Base-by-base conservation (phyloP, 2,888 invertebrate genomes). In the Apamea monoglypha region DNA sequence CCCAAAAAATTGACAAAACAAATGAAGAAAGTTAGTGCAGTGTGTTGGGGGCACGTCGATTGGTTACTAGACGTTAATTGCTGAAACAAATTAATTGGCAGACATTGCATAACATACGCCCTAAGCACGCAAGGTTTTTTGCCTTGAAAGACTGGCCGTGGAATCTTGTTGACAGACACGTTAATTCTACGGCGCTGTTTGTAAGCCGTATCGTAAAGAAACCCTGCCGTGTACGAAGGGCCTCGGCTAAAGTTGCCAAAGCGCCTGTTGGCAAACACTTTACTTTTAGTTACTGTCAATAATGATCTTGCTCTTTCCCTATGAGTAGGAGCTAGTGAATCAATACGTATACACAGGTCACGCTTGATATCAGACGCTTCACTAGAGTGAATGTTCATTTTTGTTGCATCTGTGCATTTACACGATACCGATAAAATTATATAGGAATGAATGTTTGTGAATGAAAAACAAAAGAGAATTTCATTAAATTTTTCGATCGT, bases 181-280 rank as follows among this genome's bases (percentile, higher is more conserved):
- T 53, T 53, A 53, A 21, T 21, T 1, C 21, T 40, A 16, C 3
- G 47, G 47, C 47, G 4, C 16, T 16, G 47, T 47, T 47, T 47
- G 47, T 47, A 47, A 21, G 14, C 3, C 25, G 53, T 25, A 56
- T 10, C 10, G 3, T 3, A 56, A 56, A 25, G 25, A 56, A 53
- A 56, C 21, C 53, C 25, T 56, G 56, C 56, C 21, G 8, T 53
- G 25, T 25, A 56, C 56, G 56, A 56, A 25, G 25, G 25, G 25
- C 25, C 25, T 25, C 25, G 4, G 18, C 29, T 59, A 6, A n/a
- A 59, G 2, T 69, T 50, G 14, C 21, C 7, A 79, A 67, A 79
- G 61, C 80, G 78, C 70, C 80, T 78, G 50, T 16, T 61, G 14
- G 12, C 6, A 61, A 67, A 21, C n/a, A 61, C 32, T 72, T 53